Base-by-base conservation (phyloP, 2,797 vertebrate genomes). In the Periparus ater region DNA sequence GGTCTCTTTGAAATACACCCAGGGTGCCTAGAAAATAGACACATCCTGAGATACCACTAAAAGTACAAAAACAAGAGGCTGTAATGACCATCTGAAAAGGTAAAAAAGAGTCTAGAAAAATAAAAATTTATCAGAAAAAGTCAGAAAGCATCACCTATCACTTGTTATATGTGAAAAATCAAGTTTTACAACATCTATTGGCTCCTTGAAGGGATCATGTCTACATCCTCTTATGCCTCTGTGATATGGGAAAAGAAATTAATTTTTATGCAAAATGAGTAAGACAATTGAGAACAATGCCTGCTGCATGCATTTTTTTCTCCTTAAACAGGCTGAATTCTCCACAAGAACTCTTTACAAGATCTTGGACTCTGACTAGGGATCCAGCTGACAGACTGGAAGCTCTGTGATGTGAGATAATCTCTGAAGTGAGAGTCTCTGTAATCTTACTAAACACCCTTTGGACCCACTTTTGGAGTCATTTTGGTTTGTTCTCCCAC, bases 341-440 rank as follows among this genome's bases (percentile, higher is more conserved):
- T 65, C 51, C 29, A 65, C n/a, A 30, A 30, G 6, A 83, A 26
- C 20, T n/a, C 50, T 36, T 36, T 51, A 45, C 23, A 18, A 57
- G 65, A 58, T 26, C 29, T 34, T 74, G 21, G 19, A 11, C n/a
- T 82, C n/a, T 62, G n/a, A 29, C 10, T 1, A 6, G 26, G 21
- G 18, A 66, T 34, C 13, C 0, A 0, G 4, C 14, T 71, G 53
- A 36, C 25, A 36, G 44, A 78, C 11, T 70, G 18, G 26, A 55
- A 62, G 27, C 6, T 45, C 34, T 82, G 45, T 27, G 45, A 58
- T 26, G 18, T 51, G 26, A 77, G 32, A 50, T 23, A n/a, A 48
- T 36, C 51, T 86, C 27, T 13, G 45, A 71, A 42, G 23, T 62
- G 26, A 34, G 8, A 54, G 42, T 66, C 18, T 40, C 29, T 60